phyloP scores from a whole-genome alignment of 2,797 vertebrate species.

The Harpagifer antarcticus region DNA sequence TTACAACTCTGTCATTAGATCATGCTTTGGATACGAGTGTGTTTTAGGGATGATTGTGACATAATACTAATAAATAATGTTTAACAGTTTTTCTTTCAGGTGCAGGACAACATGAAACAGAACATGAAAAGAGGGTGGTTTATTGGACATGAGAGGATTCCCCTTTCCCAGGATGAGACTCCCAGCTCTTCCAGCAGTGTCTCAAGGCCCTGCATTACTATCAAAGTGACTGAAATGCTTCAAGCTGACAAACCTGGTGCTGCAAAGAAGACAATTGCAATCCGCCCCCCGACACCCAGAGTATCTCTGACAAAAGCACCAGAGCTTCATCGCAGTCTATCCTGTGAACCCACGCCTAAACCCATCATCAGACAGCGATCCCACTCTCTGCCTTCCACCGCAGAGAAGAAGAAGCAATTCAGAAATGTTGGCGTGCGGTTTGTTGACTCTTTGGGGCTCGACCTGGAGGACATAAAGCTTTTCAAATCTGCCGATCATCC shows the following conservation, averaged over 20 bases:
- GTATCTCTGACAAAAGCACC: slow-evolving; percentile 38
- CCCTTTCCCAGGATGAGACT: slow-evolving; percentile 45
- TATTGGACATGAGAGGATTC: slow-evolving; percentile 76
- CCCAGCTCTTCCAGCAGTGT: slow-evolving; percentile 73
- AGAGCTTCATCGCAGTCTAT: slow-evolving; percentile 35
- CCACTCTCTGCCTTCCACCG: slow-evolving; percentile 89
- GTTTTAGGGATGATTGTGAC: background rate
- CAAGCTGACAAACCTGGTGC: slow-evolving; percentile 41
- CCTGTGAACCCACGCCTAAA: slow-evolving; percentile 88
- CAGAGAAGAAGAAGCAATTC: slow-evolving; percentile 80
- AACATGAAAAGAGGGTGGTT: slow-evolving; percentile 78
- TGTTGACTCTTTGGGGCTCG: slow-evolving; percentile 93
- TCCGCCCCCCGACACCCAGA: slow-evolving; percentile 65
- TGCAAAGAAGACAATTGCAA: slow-evolving; percentile 67
- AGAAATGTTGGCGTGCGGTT: slow-evolving; percentile 90
- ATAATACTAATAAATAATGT: background rate
- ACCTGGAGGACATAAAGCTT: slow-evolving; percentile 91
- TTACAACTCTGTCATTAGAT: background rate
- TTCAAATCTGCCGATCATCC: slow-evolving; percentile 93
- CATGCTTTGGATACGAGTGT: background rate
- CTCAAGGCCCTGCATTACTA: slow-evolving; percentile 80
- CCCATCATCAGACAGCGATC: slow-evolving; percentile 91
- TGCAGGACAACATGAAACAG: slow-evolving; percentile 28
- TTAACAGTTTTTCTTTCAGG: slow-evolving; percentile 50
- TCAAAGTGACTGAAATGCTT: slow-evolving; percentile 78